Base-by-base conservation (phyloP, 2,888 invertebrate genomes). In the Stenodema calcarata region DNA sequence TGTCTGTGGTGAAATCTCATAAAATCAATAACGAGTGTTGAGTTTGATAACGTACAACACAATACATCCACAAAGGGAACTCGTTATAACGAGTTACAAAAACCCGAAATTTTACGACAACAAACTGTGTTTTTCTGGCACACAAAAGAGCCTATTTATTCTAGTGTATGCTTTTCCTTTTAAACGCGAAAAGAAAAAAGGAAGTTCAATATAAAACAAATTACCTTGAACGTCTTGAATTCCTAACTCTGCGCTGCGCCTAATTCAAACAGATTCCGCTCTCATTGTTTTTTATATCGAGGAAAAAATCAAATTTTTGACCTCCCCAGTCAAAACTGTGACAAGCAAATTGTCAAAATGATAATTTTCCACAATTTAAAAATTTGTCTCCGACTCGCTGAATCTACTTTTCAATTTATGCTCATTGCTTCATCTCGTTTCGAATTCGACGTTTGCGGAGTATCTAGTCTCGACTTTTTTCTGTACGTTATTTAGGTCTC, bases 241-340 rank as follows among this genome's bases (percentile, higher is more conserved):
- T 78, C 78, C 78, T 44, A 78, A 35, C 47, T 78, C 78, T 78
- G 78, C 23, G 78, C 44, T 44, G 78, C 18, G 62, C 12, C 62
- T 18, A 23, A 27, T 62, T 35, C 35, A 35, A 2, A 35, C 35
- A 7, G 35, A 35, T 2, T 35, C 35, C 2, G 35, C 35, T 7
- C 2, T 35, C 35, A 35, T 54, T 54, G 18, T 54, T 54, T 11
- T 54, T 54, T 54, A 16, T 16, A n/a, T 41, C 4, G 44, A 27
- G 78, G 27, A 44, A 78, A 78, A 78, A 78, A 78, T 78, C 78
- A 78, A 78, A 78, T 78, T 78, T 78, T 78, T 78, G 14, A 28
- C 78, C 80, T 80, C 82, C 11, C 28, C 2, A 41, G 23, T 35
- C 35, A 69, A 69, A 42, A 14, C 3, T 3, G 16, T 54, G 50